Conservation (phyloP, 2,888 invertebrate genomes). For the Eupithecia centaureata region DNA sequence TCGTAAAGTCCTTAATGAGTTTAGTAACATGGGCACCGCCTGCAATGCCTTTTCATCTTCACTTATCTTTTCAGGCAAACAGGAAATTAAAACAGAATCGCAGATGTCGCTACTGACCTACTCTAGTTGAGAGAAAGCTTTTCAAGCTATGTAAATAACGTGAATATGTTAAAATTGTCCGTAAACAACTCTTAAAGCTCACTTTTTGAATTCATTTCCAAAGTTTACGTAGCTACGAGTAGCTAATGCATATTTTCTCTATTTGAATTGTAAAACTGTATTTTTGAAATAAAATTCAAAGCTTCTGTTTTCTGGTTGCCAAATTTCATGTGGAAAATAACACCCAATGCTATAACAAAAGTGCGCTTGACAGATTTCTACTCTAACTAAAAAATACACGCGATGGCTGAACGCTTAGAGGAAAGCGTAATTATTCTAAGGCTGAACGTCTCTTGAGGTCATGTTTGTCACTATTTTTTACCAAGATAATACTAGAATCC, state of each 20-base stretch:
- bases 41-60: neutral
- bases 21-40: neutral
- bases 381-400: no score
- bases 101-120: constrained; percentile 19
- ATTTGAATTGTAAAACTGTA: constrained; percentile 3
- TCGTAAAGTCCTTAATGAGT: neutral
- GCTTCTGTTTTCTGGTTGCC: neutral
- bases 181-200: constrained; percentile 11
- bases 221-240: constrained; percentile 5
- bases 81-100: constrained; percentile 28
- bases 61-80: neutral
- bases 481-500: neutral
- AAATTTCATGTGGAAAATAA: neutral
- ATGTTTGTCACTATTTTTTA: neutral
- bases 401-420: no score
- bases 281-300: neutral
- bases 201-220: constrained; percentile 13
- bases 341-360: neutral
- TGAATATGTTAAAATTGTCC: constrained; percentile 31
- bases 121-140: constrained; percentile 17
- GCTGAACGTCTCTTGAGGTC: neutral
- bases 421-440: no score
- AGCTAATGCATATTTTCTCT: constrained; percentile 16
- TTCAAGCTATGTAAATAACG: constrained; percentile 24
- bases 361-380: no score